phyloP scores from a whole-genome alignment of 2,888 invertebrate species.

The Caenorhabditis afra region DNA sequence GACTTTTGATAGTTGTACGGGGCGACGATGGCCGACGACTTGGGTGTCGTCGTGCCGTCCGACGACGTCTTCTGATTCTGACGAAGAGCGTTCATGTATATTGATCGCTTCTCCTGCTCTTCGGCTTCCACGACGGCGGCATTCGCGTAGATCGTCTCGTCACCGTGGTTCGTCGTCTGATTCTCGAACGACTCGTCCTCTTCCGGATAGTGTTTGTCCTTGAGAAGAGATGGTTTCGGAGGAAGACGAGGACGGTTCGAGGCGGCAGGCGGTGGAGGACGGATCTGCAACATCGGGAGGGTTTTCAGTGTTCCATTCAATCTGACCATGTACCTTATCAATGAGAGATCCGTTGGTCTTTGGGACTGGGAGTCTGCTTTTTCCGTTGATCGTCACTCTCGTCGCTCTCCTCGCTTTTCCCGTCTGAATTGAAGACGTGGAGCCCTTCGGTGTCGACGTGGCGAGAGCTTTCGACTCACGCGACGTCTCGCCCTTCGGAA shows the following conservation, averaged over 20 bases:
- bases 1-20: constrained; percentile 64
- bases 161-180: constrained; percentile 17
- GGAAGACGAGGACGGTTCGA: constrained; percentile 45
- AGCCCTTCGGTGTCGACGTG: constrained; percentile 56
- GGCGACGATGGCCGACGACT: constrained; percentile 58
- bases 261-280: constrained; percentile 12
- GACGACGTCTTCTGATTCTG: constrained; percentile 18
- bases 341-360: constrained; percentile 45
- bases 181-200: constrained; percentile 30
- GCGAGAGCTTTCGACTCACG: constrained; percentile 40
- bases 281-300: constrained; percentile 10
- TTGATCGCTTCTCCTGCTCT: constrained; percentile 16
- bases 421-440: constrained; percentile 23
- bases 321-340: constrained; percentile 26
- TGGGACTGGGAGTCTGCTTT: constrained; percentile 45
- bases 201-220: constrained; percentile 24
- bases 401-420: constrained; percentile 19
- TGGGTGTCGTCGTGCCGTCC: constrained; percentile 8
- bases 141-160: constrained; percentile 58
- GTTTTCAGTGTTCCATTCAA: not conserved
- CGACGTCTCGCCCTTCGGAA: constrained; percentile 10
- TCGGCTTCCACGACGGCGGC: constrained; percentile 41
- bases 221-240: constrained; percentile 43
- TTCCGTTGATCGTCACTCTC: constrained; percentile 32
- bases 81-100: constrained; percentile 41